These are phyloP conservation scores for Laodelphax striatellus DNA, from an alignment of 1,140 invertebrate genomes.

Conservation along the genomic window DNA sequence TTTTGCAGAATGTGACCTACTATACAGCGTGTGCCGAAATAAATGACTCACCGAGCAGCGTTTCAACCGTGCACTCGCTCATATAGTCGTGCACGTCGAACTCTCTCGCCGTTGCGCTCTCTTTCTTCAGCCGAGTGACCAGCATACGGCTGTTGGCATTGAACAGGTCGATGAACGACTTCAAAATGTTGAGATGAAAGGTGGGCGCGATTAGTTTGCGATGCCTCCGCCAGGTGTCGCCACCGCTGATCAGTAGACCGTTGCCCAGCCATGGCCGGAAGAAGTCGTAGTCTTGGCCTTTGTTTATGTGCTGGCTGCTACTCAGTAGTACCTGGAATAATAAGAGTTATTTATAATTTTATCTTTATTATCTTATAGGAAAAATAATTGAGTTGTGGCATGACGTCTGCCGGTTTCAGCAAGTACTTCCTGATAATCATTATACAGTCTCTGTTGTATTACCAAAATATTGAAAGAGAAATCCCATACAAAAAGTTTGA, in stretches of 20 bases:
- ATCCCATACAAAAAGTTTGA: no score
- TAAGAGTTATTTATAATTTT: no score
- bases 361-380: no score
- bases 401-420: no score
- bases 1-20: no score
- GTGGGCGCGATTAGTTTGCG: slow-evolving; percentile 71
- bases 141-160: slow-evolving; percentile 61
- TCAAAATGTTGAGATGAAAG: slow-evolving; percentile 71
- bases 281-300: slow-evolving; percentile 55
- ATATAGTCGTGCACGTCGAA: slow-evolving; percentile 74
- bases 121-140: slow-evolving; percentile 45
- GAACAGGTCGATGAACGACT: slow-evolving; percentile 70
- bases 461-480: no score
- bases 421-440: no score
- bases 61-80: slow-evolving; percentile 73
- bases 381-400: no score
- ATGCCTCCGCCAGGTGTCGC: slow-evolving; percentile 67
- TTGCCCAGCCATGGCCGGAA: slow-evolving; percentile 65
- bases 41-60: slow-evolving; percentile 49
- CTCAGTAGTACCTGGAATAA: slow-evolving; percentile 20
- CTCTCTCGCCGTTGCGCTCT: slow-evolving; percentile 38
- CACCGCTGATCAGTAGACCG: slow-evolving; percentile 60
- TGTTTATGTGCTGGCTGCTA: slow-evolving; percentile 46
- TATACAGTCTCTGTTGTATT: no score
- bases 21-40: no score